A percentile compares a stretch with the other conserved stretches of the same genome.
Evolutionary conservation across 2,113 vertebrate species (phyloP).

Genomic region (Rutilus rutilus): DNA sequence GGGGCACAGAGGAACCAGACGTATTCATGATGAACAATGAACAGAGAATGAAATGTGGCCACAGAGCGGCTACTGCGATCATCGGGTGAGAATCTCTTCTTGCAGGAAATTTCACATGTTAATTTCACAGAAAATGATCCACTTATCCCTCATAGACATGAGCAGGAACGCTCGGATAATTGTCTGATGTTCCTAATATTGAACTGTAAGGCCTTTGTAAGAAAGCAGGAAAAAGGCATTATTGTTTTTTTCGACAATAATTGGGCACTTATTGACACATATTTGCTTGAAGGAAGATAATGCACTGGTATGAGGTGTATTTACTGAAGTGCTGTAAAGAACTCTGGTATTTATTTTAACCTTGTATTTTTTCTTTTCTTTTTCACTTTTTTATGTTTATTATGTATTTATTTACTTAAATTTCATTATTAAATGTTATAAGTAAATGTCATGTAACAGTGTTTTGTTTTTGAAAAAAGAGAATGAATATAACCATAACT

Average conservation of each 20-base stretch:
- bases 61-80: background rate
- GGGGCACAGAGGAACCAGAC: conserved; percentile 45
- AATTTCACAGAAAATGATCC: conserved; percentile 32
- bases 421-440: too few species aligned
- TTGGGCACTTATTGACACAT: too few species aligned
- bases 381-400: too few species aligned
- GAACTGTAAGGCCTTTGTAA: conserved; percentile 19
- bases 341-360: too few species aligned
- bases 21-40: conserved; percentile 53
- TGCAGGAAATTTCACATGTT: conserved; percentile 6
- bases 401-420: too few species aligned
- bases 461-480: too few species aligned
- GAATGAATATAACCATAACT: too few species aligned
- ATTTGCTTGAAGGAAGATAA: too few species aligned
- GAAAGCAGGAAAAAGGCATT: background rate
- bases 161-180: background rate
- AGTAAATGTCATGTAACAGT: too few species aligned
- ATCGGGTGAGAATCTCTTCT: background rate
- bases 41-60: conserved; percentile 38
- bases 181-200: background rate
- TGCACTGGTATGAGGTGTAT: too few species aligned
- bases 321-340: too few species aligned
- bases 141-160: background rate
- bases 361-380: too few species aligned
- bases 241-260: background rate